Conservation (phyloP, 2,797 vertebrate genomes). For the Erpetoichthys calabaricus region DNA sequence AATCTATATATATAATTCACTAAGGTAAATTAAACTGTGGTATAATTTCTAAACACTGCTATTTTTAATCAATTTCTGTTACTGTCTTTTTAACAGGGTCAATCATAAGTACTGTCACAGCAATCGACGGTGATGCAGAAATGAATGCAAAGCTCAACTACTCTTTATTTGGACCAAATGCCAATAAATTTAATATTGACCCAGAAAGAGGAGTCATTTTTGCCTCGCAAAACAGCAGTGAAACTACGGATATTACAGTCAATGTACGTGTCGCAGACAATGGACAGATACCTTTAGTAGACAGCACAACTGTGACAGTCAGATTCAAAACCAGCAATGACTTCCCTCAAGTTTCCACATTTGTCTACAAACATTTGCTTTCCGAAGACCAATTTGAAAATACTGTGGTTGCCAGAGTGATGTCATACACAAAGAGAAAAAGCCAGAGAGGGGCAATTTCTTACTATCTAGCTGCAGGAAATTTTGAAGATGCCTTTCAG, state of each 20-base stretch:
- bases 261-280: conserved; percentile 42
- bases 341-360: conserved; percentile 41
- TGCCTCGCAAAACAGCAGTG: conserved; percentile 18
- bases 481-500: conserved; percentile 42
- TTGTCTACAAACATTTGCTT: conserved; percentile 25
- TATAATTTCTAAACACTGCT: too few species aligned
- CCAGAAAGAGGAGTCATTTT: conserved; percentile 38
- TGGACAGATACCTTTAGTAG: conserved; percentile 39
- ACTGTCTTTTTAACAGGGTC: conserved; percentile 33
- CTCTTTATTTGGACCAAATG: conserved; percentile 39
- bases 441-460: conserved; percentile 26
- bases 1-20: too few species aligned
- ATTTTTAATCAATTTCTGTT: conserved; percentile 2
- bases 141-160: conserved; percentile 48
- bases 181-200: conserved; percentile 40
- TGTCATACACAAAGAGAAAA: conserved; percentile 30
- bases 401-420: conserved; percentile 34
- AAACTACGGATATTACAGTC: conserved; percentile 32
- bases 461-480: conserved; percentile 50
- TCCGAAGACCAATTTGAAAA: conserved; percentile 38
- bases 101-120: conserved; percentile 43
- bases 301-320: conserved; percentile 44
- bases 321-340: conserved; percentile 41
- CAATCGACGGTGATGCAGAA: conserved; percentile 44
- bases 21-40: too few species aligned